Conservation (phyloP, 2,888 invertebrate species). For the Pterostichus niger region DNA sequence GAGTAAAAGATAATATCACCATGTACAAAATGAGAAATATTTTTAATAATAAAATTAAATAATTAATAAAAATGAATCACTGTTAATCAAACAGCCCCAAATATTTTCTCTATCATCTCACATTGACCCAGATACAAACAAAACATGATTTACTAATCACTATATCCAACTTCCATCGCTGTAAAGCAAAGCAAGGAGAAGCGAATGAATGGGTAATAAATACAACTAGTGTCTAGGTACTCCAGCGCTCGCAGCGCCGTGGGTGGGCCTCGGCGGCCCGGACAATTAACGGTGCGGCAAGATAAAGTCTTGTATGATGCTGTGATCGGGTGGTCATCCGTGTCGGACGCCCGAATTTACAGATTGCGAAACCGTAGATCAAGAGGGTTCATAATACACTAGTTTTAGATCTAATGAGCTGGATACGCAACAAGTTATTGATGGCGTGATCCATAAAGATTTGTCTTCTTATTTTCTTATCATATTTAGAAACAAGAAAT, state of each 20-base stretch:
- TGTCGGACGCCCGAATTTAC: background rate
- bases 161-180: background rate
- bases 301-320: background rate
- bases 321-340: too few relatives aligned
- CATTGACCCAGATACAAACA: background rate
- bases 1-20: too few relatives aligned
- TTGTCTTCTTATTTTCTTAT: slow-evolving; percentile 9
- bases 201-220: slow-evolving; percentile 44
- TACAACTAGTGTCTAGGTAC: slow-evolving; percentile 35
- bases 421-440: background rate
- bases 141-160: background rate
- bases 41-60: background rate
- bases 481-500: too few relatives aligned
- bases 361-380: slow-evolving; percentile 14
- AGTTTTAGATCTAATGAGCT: slow-evolving; percentile 15
- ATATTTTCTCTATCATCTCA: slow-evolving; percentile 12
- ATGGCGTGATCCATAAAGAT: slow-evolving; percentile 14
- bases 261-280: slow-evolving; percentile 13
- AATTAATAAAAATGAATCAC: background rate
- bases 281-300: slow-evolving; percentile 33
- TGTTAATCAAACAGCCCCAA: background rate
- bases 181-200: background rate
- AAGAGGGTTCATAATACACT: background rate
- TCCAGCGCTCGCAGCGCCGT: slow-evolving; percentile 23
- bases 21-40: background rate